A percentile compares a stretch with the other conserved stretches of the same genome.
These are phyloP conservation scores for Trichonephila clavata DNA, from an alignment of 1,140 invertebrate species.

Conservation along the genomic window DNA sequence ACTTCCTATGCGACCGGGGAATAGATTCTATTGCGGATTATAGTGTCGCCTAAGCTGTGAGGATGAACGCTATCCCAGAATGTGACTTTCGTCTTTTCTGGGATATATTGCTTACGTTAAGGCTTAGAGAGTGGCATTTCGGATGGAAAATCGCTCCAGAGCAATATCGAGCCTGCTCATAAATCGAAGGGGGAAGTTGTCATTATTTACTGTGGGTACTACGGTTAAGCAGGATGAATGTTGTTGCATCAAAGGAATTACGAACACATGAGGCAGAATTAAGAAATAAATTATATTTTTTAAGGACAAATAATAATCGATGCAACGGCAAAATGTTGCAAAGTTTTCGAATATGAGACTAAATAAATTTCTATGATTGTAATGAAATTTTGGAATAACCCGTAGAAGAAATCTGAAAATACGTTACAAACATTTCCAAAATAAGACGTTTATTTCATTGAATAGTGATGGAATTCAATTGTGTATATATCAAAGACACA, in stretches of 20 bases:
- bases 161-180: not conserved
- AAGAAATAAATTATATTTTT: no score
- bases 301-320: no score
- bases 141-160: not conserved
- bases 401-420: no score
- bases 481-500: no score
- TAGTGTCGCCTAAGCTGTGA: not conserved
- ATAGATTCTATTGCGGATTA: conserved; percentile 11
- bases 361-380: no score
- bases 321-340: no score
- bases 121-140: not conserved
- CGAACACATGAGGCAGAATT: no score
- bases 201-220: not conserved
- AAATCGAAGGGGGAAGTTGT: not conserved
- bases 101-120: not conserved
- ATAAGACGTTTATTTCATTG: no score
- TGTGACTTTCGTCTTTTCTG: not conserved
- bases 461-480: no score
- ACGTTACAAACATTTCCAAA: no score
- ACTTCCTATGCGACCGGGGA: not conserved
- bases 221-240: not conserved
- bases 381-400: no score
- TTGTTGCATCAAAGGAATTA: not conserved
- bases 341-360: no score
- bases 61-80: not conserved